A percentile compares a stretch with the other conserved stretches of the same genome.
Evolutionary conservation across 2,888 invertebrate species (phyloP).

Genomic region (Trichopoda pennipes): DNA sequence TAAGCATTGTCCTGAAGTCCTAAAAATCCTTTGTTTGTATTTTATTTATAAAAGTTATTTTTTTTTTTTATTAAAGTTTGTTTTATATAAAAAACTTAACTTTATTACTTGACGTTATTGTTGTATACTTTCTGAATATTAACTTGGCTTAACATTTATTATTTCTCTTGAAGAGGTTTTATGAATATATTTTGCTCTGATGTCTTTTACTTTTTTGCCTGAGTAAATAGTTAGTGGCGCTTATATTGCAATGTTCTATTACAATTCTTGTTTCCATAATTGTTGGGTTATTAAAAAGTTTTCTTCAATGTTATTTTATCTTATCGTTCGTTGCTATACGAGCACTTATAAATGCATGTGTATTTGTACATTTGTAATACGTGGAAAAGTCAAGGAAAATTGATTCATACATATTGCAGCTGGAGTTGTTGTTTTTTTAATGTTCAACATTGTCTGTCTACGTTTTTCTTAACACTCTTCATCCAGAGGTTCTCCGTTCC

Average conservation of each 20-base stretch:
- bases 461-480: too few relatives aligned
- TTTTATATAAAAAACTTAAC: conserved; percentile 13
- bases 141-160: background rate
- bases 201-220: conserved; percentile 31
- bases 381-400: too few relatives aligned
- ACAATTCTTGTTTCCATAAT: conserved; percentile 69
- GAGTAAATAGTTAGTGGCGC: conserved; percentile 71
- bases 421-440: too few relatives aligned
- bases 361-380: background rate
- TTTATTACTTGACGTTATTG: conserved; percentile 30
- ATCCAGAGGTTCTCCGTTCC: too few relatives aligned
- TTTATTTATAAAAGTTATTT: background rate
- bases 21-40: conserved; percentile 34
- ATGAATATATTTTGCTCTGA: background rate
- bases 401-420: too few relatives aligned
- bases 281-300: conserved; percentile 38
- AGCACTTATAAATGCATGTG: background rate
- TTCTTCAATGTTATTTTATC: background rate
- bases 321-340: background rate
- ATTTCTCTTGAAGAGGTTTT: background rate
- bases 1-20: conserved; percentile 4
- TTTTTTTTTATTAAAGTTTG: background rate
- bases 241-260: conserved; percentile 74
- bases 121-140: conserved; percentile 27
- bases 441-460: too few relatives aligned